Conservation (phyloP, 2,797 vertebrate genomes). For the Stomatorhinus walkeri region DNA sequence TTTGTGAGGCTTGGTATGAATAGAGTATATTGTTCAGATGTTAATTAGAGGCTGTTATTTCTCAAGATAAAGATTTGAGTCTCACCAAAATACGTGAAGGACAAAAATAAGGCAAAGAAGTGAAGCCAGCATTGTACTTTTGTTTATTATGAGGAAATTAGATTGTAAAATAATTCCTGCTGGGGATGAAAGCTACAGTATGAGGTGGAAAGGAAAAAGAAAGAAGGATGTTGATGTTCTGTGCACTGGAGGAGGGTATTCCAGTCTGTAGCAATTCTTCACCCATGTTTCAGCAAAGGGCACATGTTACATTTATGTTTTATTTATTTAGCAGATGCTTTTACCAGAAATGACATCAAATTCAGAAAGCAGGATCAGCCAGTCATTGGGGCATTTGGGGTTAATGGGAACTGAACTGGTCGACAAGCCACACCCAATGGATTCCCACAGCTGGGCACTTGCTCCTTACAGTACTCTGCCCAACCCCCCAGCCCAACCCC, state of each 20-base stretch:
- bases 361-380: background rate
- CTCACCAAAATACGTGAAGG: too few relatives aligned
- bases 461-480: background rate
- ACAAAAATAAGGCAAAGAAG: too few relatives aligned
- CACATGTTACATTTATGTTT: background rate
- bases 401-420: background rate
- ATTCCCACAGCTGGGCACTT: background rate
- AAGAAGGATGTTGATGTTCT: background rate
- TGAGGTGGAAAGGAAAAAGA: too few relatives aligned
- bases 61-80: too few relatives aligned
- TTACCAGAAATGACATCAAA: background rate
- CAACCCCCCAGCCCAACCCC: too few relatives aligned
- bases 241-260: background rate
- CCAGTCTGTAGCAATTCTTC: background rate
- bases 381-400: background rate
- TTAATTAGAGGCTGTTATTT: too few relatives aligned
- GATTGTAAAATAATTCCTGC: too few relatives aligned
- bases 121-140: too few relatives aligned
- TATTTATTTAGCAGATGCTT: background rate
- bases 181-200: too few relatives aligned
- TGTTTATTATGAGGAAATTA: too few relatives aligned
- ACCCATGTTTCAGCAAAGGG: background rate
- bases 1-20: too few relatives aligned
- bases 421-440: background rate
- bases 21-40: too few relatives aligned